phyloP scores from a whole-genome alignment of 2,888 invertebrate species.

The Hyposoter didymator region DNA sequence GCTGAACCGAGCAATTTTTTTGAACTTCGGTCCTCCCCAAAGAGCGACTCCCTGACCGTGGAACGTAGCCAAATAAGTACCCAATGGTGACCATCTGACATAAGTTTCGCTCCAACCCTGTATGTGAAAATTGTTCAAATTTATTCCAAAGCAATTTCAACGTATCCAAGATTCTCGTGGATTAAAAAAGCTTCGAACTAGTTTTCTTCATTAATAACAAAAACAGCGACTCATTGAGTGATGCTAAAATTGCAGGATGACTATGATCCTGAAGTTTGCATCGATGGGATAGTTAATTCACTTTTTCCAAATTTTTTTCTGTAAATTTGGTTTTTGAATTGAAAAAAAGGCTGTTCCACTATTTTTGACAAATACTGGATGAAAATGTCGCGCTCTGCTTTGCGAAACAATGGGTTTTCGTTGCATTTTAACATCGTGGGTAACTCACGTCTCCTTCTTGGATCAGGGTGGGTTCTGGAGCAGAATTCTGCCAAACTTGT shows the following conservation, averaged over 20 bases:
- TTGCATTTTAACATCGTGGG: too few relatives aligned
- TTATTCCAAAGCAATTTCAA: neutral
- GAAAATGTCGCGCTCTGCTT: too few relatives aligned
- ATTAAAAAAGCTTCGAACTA: neutral
- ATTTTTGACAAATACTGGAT: too few relatives aligned
- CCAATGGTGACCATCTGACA: conserved; percentile 98
- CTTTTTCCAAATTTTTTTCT: too few relatives aligned
- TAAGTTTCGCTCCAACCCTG: conserved; percentile 98
- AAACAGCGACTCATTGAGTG: neutral
- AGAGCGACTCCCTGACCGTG: conserved; percentile 97
- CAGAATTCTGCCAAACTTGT: conserved; percentile 94
- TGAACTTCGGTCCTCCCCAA: conserved; percentile 98
- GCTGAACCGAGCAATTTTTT: conserved; percentile 95
- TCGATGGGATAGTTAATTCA: too few relatives aligned
- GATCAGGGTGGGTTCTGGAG: conserved; percentile 93
- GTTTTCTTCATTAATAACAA: neutral
- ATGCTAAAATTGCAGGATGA: neutral
- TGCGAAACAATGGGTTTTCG: too few relatives aligned
- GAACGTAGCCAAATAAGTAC: conserved; percentile 98
- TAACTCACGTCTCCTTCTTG: conserved; percentile 91
- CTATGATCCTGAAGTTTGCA: too few relatives aligned
- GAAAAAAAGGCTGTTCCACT: too few relatives aligned
- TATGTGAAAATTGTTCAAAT: conserved; percentile 14
- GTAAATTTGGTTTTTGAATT: too few relatives aligned
- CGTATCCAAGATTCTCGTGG: neutral